Evolutionary conservation across 2,113 vertebrate species (phyloP), one percentile per base, ranked within the genome.

Genomic region (Tachysurus fulvidraco): DNA sequence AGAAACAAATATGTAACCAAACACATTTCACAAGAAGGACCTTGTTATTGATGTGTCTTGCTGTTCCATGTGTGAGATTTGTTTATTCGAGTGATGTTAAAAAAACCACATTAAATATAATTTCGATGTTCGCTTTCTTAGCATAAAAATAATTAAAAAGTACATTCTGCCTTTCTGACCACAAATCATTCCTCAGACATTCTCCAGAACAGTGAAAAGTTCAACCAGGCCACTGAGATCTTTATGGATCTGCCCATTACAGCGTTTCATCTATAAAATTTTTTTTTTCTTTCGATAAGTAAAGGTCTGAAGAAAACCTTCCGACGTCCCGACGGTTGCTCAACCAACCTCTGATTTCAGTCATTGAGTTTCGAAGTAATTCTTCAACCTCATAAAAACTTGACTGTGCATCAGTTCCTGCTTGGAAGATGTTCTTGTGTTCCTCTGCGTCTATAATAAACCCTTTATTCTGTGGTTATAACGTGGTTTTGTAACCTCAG

Each of bases 401-500:
- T 54, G 77, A 55, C 19, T 59, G 44, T 79, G 59, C 50, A 65
- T 41, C 65, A 60, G 11, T 50, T 88, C 67, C 67, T 82, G 77
- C 73, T 84, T 85, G 85, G 46, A 21, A 4, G 36, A 36, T 86
- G 83, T 76, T 69, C 82, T 81, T 23, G 25, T 64, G n/a, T 50
- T 83, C 67, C 50, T 78, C 4, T 65, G 81, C 23, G 46, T 89
- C 85, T 85, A 92, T 89, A 93, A 93, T 91, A 90, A 83, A 78
- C 88, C 88, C 87, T 88, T 93, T 94, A 67, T 69, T 36, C 60
- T 67, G 76, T 57, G 50, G 76, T 86, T 80, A 84, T 93, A 90
- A 36, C 2, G 46, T 77, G 54, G 80, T 91, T 92, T 91, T 87
- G 74, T 88, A 90, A 90, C 91, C 44, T 44, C 81, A 80, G 83